Evolutionary conservation across 2,113 vertebrate genomes (phyloP), one percentile per base, ranked within the genome.

Genomic region (Sylvia atricapilla): DNA sequence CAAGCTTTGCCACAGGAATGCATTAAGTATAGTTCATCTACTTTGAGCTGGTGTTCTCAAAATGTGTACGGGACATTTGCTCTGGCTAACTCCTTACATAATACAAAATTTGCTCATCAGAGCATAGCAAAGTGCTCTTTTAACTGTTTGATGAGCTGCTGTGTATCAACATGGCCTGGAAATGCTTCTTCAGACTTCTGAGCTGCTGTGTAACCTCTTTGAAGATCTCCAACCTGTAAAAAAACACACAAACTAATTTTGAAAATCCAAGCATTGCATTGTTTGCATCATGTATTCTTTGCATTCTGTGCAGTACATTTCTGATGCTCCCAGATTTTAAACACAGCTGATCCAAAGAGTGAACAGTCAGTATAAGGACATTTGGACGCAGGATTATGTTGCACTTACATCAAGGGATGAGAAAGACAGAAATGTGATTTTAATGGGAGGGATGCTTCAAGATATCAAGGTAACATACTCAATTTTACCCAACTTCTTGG

Each of bases 91-190:
- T 70, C 86, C 86, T 84, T 74, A 63, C 46, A 28, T 56, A 80
- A 90, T 23, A 56, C 72, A 73, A 64, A 35, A 66, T 13, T 15
- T 8, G 67, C 44, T 88, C 31, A 75, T 99, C 97, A 99, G 84
- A 99, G 98, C 96, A 97, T 95, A 10, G 99, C 97, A 96, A 99
- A 99, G 89, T 99, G 99, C 91, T 99, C 97, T 85, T 98, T 98
- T 87, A 99, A 97, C 96, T 98, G 98, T 80, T 98, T 98, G 44
- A 99, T 97, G 89, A 99, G 98, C 93, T 99, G 98, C 43, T 99
- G 98, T 21, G 99, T 99, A 95, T 99, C 99, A 67, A 99, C 98
- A 1, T 99, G 99, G 56, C 98, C 99, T n/a, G 99, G 99, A 96
- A 99, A 99, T 4, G 98, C 98, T 58, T 98, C 98, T 92, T 98